Conservation (phyloP, 2,888 invertebrate genomes). For the Margaritifera margaritifera region DNA sequence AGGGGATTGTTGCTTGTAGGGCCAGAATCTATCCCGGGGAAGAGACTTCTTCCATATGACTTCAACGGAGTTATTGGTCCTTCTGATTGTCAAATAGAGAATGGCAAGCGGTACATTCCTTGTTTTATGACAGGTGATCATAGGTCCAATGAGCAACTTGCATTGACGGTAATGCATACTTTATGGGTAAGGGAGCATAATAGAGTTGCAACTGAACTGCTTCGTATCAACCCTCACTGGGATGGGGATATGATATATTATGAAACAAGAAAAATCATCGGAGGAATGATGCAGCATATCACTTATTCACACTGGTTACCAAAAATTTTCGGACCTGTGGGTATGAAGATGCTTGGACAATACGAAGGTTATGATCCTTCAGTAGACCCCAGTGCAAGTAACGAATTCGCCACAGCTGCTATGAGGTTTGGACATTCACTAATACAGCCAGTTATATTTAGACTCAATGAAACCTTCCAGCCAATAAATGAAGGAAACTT, state of each 20-base stretch:
- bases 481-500: conserved; percentile 92
- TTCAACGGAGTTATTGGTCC: conserved; percentile 81
- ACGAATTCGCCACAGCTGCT: conserved; percentile 98
- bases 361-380: conserved; percentile 89
- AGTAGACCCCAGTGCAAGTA: conserved; percentile 89
- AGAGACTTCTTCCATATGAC: conserved; percentile 91
- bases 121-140: conserved; percentile 97
- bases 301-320: conserved; percentile 96
- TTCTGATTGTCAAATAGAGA: conserved; percentile 87
- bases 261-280: conserved; percentile 82
- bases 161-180: conserved; percentile 77
- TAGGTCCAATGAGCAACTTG: conserved; percentile 87
- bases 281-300: conserved; percentile 96
- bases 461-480: conserved; percentile 80
- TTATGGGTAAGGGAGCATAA: conserved; percentile 93
- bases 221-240: conserved; percentile 92
- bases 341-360: conserved; percentile 83
- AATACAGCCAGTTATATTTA: conserved; percentile 92
- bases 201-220: conserved; percentile 85
- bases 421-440: conserved; percentile 95
- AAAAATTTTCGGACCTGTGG: conserved; percentile 83
- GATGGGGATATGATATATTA: conserved; percentile 92
- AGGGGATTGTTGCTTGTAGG: conserved; percentile 83
- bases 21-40: conserved; percentile 74
- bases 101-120: conserved; percentile 78